Percentiles rank a stretch among this genome's conserved stretches.
phyloP scores from a whole-genome alignment of 2,888 invertebrate genomes.

The Ichneumon xanthorius region DNA sequence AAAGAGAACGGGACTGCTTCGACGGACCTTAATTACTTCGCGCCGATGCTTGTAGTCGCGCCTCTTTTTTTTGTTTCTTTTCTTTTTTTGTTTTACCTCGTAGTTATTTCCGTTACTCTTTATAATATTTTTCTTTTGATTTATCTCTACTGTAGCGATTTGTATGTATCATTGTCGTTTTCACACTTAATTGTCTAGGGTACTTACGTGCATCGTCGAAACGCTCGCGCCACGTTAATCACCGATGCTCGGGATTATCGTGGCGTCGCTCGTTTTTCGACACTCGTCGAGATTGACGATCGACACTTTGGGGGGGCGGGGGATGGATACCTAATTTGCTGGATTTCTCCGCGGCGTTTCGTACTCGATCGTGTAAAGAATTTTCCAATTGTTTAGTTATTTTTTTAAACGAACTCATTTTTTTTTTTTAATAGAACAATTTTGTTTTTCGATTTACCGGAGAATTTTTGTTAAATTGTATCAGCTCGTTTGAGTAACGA shows the following conservation, averaged over 20 bases:
- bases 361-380: constrained; percentile 30
- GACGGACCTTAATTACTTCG: constrained; percentile 67
- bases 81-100: constrained; percentile 50
- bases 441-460: constrained; percentile 7
- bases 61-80: constrained; percentile 42
- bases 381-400: not conserved
- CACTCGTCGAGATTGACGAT: constrained; percentile 47
- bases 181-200: constrained; percentile 62
- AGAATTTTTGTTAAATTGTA: constrained; percentile 1
- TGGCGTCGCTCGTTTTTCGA: constrained; percentile 63
- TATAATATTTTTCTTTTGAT: constrained; percentile 42
- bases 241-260: constrained; percentile 52
- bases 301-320: constrained; percentile 22
- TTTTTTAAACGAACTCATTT: not conserved
- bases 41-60: constrained; percentile 66
- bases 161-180: constrained; percentile 80
- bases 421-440: not conserved
- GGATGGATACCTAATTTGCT: constrained; percentile 39
- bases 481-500: constrained; percentile 13
- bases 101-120: constrained; percentile 51
- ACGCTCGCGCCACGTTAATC: constrained; percentile 66
- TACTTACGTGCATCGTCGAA: constrained; percentile 70
- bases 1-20: constrained; percentile 69
- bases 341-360: constrained; percentile 27
- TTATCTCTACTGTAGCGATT: constrained; percentile 71